A percentile compares a stretch with the other conserved stretches of the same genome.
phyloP scores from a whole-genome alignment of 2,797 vertebrate species.

The Pelochelys cantorii region DNA sequence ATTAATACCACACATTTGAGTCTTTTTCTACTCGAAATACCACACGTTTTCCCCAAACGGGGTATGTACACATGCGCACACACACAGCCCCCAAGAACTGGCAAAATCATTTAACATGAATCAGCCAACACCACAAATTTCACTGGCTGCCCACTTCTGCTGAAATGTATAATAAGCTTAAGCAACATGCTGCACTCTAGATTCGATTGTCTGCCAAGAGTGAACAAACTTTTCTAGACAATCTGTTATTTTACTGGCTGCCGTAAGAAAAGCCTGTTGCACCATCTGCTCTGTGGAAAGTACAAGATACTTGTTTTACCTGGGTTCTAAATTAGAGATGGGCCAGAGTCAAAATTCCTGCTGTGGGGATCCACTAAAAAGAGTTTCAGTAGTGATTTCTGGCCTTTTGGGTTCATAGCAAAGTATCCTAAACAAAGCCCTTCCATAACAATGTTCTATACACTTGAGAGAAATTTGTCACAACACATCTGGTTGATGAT shows the following conservation, averaged over 20 bases:
- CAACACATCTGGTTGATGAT: neutral
- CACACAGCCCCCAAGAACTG: neutral
- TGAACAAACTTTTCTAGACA: slow-evolving; percentile 73
- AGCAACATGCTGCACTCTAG: slow-evolving; percentile 14
- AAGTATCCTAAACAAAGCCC: neutral
- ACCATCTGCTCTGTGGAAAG: slow-evolving; percentile 69
- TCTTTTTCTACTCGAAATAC: slow-evolving; percentile 11
- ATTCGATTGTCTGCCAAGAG: slow-evolving; percentile 67
- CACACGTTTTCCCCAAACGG: neutral
- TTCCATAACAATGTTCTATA: neutral
- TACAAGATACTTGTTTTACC: slow-evolving; percentile 28
- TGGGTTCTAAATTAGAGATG: slow-evolving; percentile 44
- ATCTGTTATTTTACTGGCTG: slow-evolving; percentile 77
- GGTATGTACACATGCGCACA: neutral
- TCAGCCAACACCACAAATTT: slow-evolving; percentile 46
- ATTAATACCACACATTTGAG: slow-evolving; percentile 6
- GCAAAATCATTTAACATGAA: slow-evolving; percentile 23
- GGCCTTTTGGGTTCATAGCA: neutral
- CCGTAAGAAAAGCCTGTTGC: slow-evolving; percentile 64
- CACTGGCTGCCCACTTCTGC: slow-evolving; percentile 60
- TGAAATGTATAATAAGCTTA: slow-evolving; percentile 37
- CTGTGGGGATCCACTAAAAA: slow-evolving; percentile 35
- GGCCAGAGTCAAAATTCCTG: slow-evolving; percentile 54
- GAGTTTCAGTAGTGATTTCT: neutral
- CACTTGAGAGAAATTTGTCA: neutral